A percentile compares a stretch with the other conserved stretches of the same genome.
phyloP scores from a whole-genome alignment of 2,113 vertebrate genomes.

The Cercopithecus mona region DNA sequence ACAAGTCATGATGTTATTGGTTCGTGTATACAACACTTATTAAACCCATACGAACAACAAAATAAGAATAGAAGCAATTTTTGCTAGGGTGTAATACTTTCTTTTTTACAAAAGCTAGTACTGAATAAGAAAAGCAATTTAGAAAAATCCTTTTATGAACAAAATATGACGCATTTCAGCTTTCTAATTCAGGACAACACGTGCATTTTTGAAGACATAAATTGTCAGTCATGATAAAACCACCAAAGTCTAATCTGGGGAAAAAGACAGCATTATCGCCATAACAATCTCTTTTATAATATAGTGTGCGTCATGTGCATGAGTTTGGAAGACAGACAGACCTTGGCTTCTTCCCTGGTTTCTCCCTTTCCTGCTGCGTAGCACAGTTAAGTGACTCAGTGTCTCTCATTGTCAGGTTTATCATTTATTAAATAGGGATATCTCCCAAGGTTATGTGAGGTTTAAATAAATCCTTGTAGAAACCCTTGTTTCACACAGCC shows the following conservation, averaged over 20 bases:
- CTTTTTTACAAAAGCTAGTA: background rate
- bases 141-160: background rate
- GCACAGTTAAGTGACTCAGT: background rate
- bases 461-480: background rate
- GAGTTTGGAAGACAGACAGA: background rate
- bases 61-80: constrained; percentile 29
- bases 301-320: background rate
- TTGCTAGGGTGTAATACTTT: background rate
- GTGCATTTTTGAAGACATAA: background rate
- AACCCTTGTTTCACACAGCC: background rate
- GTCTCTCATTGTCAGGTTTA: background rate
- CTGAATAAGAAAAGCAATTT: background rate
- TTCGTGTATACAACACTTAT: background rate
- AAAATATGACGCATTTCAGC: background rate
- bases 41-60: background rate
- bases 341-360: background rate
- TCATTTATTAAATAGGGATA: background rate
- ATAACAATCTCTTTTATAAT: background rate
- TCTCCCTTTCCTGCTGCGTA: background rate
- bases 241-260: background rate
- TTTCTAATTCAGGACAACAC: background rate
- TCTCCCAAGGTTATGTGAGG: background rate
- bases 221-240: background rate
- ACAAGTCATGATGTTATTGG: background rate
- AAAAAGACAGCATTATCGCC: background rate